Evolutionary conservation across 2,113 vertebrate species (phyloP), one percentile per base, ranked within the genome.

Genomic region (Axis porcinus): DNA sequence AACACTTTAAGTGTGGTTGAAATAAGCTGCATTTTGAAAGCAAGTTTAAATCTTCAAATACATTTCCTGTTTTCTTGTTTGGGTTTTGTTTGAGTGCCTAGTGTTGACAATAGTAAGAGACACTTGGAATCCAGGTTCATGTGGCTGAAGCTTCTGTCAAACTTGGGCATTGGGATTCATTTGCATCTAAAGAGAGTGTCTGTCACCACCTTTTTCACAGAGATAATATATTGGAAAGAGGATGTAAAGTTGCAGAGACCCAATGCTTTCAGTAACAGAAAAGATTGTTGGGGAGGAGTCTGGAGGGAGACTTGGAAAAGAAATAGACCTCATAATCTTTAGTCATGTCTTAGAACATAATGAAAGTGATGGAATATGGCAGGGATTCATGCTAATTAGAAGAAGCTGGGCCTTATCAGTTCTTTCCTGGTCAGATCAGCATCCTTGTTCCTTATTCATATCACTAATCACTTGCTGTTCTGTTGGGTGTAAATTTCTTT

Each of bases 351-450:
- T 98, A 97, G 94, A 97, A 96, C 96, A 97, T 98, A 98, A 98
- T 98, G 98, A 97, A 94, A 97, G 98, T 97, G 97, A 97, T 97
- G 97, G 98, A 97, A 96, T 97, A 97, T 97, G 97, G 98, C 98
- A 98, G 96, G 92, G 98, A 97, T 98, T 98, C 97, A 74, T 98
- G 97, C 98, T 98, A 97, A 98, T 98, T 93, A 98, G 98, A 96
- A 98, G 98, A 98, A 98, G 98, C 98, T 98, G 98, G 98, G 94
- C 81, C 98, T 98, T 99, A 98, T 98, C 98, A 97, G 98, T 96
- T 98, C 98, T 98, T 98, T 98, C 97, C 95, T 97, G 98, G 97
- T 97, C 96, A 97, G 96, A 98, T 95, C 97, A 97, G 94, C 96
- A 86, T 97, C 98, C 97, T 97, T 98, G 97, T 97, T 98, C 97